Evolutionary conservation across 2,888 invertebrate species (phyloP), one percentile per base, ranked within the genome.

Genomic region (Tethea ocularis): DNA sequence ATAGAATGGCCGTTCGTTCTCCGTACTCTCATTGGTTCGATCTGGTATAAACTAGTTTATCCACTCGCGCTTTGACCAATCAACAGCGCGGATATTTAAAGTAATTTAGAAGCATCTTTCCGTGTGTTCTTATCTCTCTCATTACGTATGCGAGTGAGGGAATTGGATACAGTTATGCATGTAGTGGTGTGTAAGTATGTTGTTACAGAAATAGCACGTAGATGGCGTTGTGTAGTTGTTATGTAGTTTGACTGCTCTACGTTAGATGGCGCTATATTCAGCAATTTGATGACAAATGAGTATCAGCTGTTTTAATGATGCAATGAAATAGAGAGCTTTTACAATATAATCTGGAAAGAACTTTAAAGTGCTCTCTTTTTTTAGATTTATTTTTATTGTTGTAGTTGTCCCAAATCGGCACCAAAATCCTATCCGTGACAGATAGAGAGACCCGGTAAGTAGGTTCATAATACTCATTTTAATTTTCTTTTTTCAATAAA

Each of bases 1-100:
- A 77, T 82, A 88, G 85, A 79, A 93, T 93, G 92, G 92, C 92
- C 86, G 92, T 79, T 82, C 73, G 70, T 74, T 81, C 75, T 62
- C 80, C 66, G 56, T 60, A 57, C 67, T 73, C 69, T 75, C 71
- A 91, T 92, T 93, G 92, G 92, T 79, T 78, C 81, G 80, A 83
- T 77, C 75, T 69, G 70, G 75, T 80, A 77, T 69, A 81, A 84
- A 84, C 82, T 77, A 77, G 79, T 85, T 83, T 80, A 72, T 77
- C 74, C 77, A 77, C 79, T 77, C 72, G 67, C 67, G 70, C 72
- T 76, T 82, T 82, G 82, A 84, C 92, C 92, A 92, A 92, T 92
- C 91, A 89, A 81, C 80, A 78, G 61, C 65, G 72, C 70, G 76
- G 74, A 83, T 80, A 79, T 82, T 87, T 82, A 80, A 84, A 86